Conservation (phyloP, 2,113 vertebrate genomes). For the Triplophysa dalaica region DNA sequence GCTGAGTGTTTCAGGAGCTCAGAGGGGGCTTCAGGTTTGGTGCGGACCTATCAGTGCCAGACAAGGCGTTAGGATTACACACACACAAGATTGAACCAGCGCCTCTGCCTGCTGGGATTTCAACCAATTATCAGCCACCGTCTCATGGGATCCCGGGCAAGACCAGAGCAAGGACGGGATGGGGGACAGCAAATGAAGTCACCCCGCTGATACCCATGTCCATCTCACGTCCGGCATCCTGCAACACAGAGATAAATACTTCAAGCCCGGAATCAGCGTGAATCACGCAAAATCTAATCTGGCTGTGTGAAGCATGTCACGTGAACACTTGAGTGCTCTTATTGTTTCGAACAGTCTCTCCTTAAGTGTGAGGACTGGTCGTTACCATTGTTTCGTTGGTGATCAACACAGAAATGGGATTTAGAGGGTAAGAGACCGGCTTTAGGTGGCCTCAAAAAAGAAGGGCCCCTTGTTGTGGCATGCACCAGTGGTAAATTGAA, state of each 20-base stretch:
- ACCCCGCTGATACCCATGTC: constrained; percentile 57
- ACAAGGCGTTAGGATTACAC: constrained; percentile 72
- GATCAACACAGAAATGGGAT: constrained; percentile 48
- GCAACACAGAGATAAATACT: constrained; percentile 71
- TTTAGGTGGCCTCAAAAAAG: constrained; percentile 55
- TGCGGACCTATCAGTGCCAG: constrained; percentile 64
- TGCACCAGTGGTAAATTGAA: constrained; percentile 67
- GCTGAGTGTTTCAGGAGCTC: constrained; percentile 55
- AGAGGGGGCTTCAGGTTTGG: constrained; percentile 63
- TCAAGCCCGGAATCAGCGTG: constrained; percentile 60
- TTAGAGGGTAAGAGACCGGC: constrained; percentile 59
- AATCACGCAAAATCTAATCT: constrained; percentile 62
- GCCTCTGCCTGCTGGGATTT: constrained; percentile 71
- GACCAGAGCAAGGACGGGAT: constrained; percentile 48
- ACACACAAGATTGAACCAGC: constrained; percentile 72
- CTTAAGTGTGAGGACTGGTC: constrained; percentile 60
- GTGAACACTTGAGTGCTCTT: constrained; percentile 44
- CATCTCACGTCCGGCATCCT: constrained; percentile 62
- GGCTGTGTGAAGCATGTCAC: constrained; percentile 51
- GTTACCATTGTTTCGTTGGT: constrained; percentile 60
- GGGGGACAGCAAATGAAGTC: constrained; percentile 47
- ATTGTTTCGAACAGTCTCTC: constrained; percentile 54
- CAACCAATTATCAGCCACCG: constrained; percentile 72
- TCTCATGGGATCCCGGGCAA: constrained; percentile 58
- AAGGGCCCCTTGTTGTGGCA: constrained; percentile 59